Evolutionary conservation across 2,113 vertebrate genomes (phyloP).

Genomic region (Salvelinus alpinus): DNA sequence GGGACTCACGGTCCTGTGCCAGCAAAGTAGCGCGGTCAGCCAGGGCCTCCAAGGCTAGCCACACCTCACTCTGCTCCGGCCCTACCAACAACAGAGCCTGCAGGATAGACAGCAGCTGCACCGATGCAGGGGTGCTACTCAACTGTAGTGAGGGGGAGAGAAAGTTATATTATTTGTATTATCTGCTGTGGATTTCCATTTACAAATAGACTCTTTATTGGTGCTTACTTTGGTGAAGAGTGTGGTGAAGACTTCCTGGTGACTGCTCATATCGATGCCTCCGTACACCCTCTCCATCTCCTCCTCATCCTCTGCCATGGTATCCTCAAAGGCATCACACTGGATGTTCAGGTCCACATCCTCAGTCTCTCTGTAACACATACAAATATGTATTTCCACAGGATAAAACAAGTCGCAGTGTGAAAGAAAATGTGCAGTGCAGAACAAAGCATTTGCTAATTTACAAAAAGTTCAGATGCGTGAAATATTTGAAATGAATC

Average conservation of each 20-base stretch:
- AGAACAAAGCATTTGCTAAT: background rate
- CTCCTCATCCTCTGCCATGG: slow-evolving; percentile 85
- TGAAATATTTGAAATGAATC: background rate
- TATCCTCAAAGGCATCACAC: slow-evolving; percentile 87
- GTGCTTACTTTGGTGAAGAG: slow-evolving; percentile 86
- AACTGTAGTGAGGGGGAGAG: slow-evolving; percentile 68
- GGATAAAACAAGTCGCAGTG: background rate
- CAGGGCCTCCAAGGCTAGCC: slow-evolving; percentile 83
- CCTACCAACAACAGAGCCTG: slow-evolving; percentile 86
- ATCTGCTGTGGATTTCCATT: too few species aligned
- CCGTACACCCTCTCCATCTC: slow-evolving; percentile 81
- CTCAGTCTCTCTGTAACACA: slow-evolving; percentile 78
- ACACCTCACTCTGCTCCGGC: slow-evolving; percentile 75
- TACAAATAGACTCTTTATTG: too few species aligned
- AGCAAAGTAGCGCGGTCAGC: slow-evolving; percentile 82
- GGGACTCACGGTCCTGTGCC: slow-evolving; percentile 81
- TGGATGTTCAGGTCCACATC: slow-evolving; percentile 89
- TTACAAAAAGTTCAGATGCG: background rate
- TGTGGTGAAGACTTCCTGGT: slow-evolving; percentile 84
- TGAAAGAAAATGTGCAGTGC: too few species aligned
- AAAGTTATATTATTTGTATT: too few species aligned
- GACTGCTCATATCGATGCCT: slow-evolving; percentile 85
- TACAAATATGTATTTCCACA: background rate
- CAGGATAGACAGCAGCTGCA: slow-evolving; percentile 86
- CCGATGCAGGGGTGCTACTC: slow-evolving; percentile 81